Percentiles rank a stretch among this genome's conserved stretches.
phyloP scores from a whole-genome alignment of 2,113 vertebrate species.

The Urocynchramus pylzowi region DNA sequence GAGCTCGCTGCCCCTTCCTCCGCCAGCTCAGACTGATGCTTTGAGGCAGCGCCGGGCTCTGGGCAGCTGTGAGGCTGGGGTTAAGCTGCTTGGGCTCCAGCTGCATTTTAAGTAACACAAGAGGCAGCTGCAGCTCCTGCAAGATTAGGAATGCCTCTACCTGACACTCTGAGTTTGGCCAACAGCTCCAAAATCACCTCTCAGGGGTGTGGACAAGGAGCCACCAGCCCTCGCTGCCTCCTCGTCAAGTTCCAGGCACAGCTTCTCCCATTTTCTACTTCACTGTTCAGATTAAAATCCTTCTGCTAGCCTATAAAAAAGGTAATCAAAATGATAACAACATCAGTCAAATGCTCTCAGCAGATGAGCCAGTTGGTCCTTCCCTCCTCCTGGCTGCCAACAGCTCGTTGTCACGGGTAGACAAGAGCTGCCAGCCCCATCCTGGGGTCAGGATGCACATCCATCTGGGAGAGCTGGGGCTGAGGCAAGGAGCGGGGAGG shows the following conservation, averaged over 20 bases:
- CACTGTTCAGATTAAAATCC: slow-evolving; percentile 8
- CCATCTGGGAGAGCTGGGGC: not conserved
- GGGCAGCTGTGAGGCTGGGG: not conserved
- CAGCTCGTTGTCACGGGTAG: fast-evolving
- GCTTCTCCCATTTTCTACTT: not conserved
- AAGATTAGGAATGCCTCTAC: not conserved
- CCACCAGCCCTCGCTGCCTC: not conserved
- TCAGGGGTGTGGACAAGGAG: not conserved
- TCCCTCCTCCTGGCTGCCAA: not conserved
- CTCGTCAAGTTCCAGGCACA: not conserved
- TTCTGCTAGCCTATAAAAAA: not conserved
- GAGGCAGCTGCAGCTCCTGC: not conserved
- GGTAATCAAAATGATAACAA: not conserved
- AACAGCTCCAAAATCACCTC: not conserved
- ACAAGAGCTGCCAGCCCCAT: not conserved
- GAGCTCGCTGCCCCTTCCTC: not conserved
- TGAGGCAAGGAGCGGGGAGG: not conserved
- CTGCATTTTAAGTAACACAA: not conserved
- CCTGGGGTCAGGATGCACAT: not conserved
- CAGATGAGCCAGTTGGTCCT: not conserved
- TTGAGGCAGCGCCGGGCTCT: not conserved
- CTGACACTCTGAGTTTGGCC: not conserved
- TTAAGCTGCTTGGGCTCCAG: not conserved
- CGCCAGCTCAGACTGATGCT: not conserved
- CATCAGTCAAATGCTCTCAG: not conserved